Base-by-base conservation (phyloP, 2,113 vertebrate species). In the Neopipo cinnamomea region DNA sequence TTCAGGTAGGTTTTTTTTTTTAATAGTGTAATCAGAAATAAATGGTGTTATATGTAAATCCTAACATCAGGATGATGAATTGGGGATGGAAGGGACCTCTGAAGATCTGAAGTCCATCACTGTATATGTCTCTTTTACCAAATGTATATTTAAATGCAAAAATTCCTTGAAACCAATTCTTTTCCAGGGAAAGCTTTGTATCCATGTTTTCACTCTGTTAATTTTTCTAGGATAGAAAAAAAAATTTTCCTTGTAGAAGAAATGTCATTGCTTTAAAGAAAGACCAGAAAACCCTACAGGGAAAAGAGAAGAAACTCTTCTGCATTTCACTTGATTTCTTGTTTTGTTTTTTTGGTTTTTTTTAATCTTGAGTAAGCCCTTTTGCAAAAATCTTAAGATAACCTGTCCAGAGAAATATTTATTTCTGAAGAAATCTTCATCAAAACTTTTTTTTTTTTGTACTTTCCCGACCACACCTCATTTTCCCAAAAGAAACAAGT, bases 291-390 rank as follows among this genome's bases (percentile, higher is more conserved):
- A 5, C 3, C 5, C 50, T 67, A 14, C 33, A 41, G 21, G n/a
- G 17, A 12, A 35, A 62, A 28, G 70, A 30, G 12, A 63, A 41
- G 17, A 52, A 61, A 52, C 41, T 65, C 12, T 31, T n/a, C 19
- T 49, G 22, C 18, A 19, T 58, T 75, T 66, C 50, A 46, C 18
- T 66, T 65, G 8, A 31, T 53, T 75, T 41, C 5, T 31, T 85
- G 37, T 4, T 1, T 4, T 9, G 9, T 19, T 56, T 56, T n/a
- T 8, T 1, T 8, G n/a, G n/a, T 19, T 39, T 27, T 50, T 55
- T 68, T 71, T 28, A 12, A 6, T 46, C 35, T 39, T 22, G 28
- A 66, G 6, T 44, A 53, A 58, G 12, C 14, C 9, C 21, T 91
- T 91, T 42, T 68, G 12, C 49, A 80, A 47, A 33, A 46, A 35